Evolutionary conservation across 2,888 invertebrate species (phyloP).

Genomic region (Acleris literana): DNA sequence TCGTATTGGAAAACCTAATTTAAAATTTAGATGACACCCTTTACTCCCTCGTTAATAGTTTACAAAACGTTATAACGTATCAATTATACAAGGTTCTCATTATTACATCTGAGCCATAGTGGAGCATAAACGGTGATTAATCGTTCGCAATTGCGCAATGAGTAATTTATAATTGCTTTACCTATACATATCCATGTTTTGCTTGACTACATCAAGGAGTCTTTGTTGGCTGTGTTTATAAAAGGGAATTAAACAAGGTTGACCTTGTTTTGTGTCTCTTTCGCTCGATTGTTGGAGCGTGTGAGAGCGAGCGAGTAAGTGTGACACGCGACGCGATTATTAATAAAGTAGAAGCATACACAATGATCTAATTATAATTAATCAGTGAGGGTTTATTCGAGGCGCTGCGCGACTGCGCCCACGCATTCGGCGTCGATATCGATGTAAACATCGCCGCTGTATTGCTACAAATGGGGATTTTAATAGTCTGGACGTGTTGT

Average conservation of each 20-base stretch:
- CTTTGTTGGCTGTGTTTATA: constrained; percentile 23
- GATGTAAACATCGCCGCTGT: constrained; percentile 35
- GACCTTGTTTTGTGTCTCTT: constrained; percentile 13
- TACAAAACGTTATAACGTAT: neutral
- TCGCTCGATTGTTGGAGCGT: neutral
- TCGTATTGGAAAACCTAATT: too few relatives aligned
- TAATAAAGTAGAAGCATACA: constrained; percentile 25
- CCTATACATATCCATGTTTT: constrained; percentile 12
- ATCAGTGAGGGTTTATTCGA: constrained; percentile 37
- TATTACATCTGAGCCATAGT: constrained; percentile 14
- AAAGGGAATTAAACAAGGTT: constrained; percentile 8
- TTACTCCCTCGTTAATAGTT: constrained; percentile 4
- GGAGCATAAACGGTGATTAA: constrained; percentile 26
- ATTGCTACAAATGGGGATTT: constrained; percentile 7
- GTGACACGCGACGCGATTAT: constrained; percentile 9
- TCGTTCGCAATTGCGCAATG: constrained; percentile 27
- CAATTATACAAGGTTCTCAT: constrained; percentile 10
- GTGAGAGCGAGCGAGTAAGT: neutral
- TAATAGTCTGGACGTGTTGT: neutral
- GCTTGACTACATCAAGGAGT: constrained; percentile 3
- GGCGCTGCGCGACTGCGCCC: constrained; percentile 32
- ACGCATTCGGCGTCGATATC: constrained; percentile 35
- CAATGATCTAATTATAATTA: constrained; percentile 35
- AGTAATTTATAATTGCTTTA: constrained; percentile 25
- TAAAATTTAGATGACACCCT: neutral